Evolutionary conservation across 2,888 invertebrate genomes (phyloP).

Genomic region (Tribolium freemani): DNA sequence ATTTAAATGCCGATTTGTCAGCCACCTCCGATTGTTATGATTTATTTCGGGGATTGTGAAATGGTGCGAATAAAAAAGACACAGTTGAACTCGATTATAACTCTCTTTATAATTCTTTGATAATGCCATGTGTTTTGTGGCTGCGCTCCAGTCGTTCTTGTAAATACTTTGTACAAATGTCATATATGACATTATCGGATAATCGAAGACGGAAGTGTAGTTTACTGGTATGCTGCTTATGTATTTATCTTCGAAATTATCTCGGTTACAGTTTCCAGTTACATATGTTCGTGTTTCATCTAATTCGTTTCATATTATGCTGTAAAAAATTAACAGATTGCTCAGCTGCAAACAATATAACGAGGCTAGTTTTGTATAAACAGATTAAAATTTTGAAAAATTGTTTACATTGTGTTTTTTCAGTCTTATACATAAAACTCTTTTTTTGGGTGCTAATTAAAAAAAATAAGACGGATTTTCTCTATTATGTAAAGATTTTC

Average conservation of each 20-base stretch:
- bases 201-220: neutral
- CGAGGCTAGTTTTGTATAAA: neutral
- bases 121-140: neutral
- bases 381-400: neutral
- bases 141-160: neutral
- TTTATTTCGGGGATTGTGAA: neutral
- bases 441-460: too few relatives aligned
- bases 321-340: neutral
- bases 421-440: too few relatives aligned
- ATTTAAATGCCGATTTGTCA: slow-evolving; percentile 4
- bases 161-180: neutral
- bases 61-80: neutral
- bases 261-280: neutral
- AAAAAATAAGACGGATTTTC: too few relatives aligned
- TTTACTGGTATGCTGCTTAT: neutral
- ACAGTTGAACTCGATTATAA: neutral
- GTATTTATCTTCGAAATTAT: neutral
- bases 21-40: neutral
- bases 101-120: neutral
- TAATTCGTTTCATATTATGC: neutral
- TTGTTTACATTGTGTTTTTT: too few relatives aligned
- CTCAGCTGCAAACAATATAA: neutral
- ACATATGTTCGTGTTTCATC: neutral
- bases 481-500: too few relatives aligned
- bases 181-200: neutral